phyloP scores from a whole-genome alignment of 2,797 vertebrate species.

The Gadopsis marmoratus region DNA sequence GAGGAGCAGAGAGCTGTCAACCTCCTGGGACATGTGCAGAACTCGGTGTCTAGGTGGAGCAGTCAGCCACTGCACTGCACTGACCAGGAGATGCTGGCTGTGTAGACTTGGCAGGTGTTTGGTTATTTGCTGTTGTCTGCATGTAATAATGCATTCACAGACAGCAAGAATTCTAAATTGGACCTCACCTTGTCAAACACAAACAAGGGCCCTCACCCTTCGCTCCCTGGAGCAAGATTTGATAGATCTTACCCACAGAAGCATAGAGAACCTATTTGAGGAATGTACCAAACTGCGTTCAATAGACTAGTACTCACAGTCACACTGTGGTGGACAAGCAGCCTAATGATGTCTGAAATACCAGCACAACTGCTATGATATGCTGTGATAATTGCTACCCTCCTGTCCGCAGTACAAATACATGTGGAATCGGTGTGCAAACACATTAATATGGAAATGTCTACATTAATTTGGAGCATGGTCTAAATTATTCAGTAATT shows the following conservation, averaged over 20 bases:
- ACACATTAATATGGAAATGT: constrained; percentile 89
- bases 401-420: constrained; percentile 83
- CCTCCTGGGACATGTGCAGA: constrained; percentile 64
- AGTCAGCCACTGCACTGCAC: constrained; percentile 57
- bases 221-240: constrained; percentile 55
- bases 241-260: constrained; percentile 61
- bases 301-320: constrained; percentile 68
- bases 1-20: constrained; percentile 74
- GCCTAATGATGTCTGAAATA: constrained; percentile 82
- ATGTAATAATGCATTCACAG: constrained; percentile 71
- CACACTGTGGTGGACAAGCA: constrained; percentile 78
- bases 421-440: constrained; percentile 83
- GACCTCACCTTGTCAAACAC: constrained; percentile 67
- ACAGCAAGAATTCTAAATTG: constrained; percentile 72
- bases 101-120: constrained; percentile 70
- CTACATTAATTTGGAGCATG: constrained; percentile 86
- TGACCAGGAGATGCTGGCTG: constrained; percentile 64
- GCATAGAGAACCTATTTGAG: constrained; percentile 63
- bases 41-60: constrained; percentile 54
- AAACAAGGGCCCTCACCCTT: constrained; percentile 61
- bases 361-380: constrained; percentile 77
- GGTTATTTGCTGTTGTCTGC: constrained; percentile 71
- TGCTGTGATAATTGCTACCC: constrained; percentile 81
- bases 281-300: constrained; percentile 73
- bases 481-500: constrained; percentile 89